Percentiles rank a stretch among this genome's conserved stretches.
Conservation (phyloP, 2,797 vertebrate species). For the Pygocentrus nattereri region DNA sequence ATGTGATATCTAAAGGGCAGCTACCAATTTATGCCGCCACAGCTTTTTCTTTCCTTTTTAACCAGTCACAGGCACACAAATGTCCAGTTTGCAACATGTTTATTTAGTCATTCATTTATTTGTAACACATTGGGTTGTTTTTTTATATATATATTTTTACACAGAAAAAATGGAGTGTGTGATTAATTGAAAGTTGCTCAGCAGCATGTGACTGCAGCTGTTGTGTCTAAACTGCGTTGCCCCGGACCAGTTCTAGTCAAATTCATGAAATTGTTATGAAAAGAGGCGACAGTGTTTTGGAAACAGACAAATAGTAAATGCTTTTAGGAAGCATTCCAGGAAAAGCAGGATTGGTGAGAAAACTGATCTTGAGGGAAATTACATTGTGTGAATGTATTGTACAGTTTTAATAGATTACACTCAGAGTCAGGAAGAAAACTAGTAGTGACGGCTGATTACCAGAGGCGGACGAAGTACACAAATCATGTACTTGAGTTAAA, state of each 20-base stretch:
- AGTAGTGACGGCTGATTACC: too few species aligned
- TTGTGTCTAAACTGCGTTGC: background rate
- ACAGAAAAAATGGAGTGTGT: background rate
- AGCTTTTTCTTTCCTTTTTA: background rate
- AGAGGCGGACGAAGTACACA: too few species aligned
- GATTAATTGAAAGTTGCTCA: background rate
- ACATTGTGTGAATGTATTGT: too few species aligned
- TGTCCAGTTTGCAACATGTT: background rate
- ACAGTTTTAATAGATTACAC: too few species aligned
- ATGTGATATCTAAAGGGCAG: too few species aligned
- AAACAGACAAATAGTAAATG: background rate
- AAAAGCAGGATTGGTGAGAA: constrained; percentile 4
- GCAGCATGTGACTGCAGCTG: background rate
- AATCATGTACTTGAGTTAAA: too few species aligned
- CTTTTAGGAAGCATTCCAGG: constrained; percentile 16
- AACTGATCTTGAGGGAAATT: background rate
- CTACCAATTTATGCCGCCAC: too few species aligned
- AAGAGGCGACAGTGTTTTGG: background rate
- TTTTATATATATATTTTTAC: too few species aligned
- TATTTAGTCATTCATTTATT: background rate
- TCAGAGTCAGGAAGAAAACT: too few species aligned
- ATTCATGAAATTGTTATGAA: background rate
- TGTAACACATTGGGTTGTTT: too few species aligned
- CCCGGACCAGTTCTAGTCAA: background rate
- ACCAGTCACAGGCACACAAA: background rate